Evolutionary conservation across 1,140 invertebrate genomes (phyloP).

Genomic region (Danaus melanippus): DNA sequence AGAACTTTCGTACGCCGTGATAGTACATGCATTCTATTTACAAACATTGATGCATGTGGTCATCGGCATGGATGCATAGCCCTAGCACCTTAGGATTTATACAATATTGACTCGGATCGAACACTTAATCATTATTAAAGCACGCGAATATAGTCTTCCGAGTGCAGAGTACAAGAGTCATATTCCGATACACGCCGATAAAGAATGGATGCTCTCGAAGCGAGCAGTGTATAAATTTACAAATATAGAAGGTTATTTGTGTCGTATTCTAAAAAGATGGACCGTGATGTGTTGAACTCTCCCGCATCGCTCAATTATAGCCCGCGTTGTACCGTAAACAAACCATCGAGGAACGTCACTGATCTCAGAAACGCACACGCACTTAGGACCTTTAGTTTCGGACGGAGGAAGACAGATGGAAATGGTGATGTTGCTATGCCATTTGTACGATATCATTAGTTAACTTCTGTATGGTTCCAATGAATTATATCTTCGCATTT

Average conservation of each 20-base stretch:
- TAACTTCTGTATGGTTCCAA: constrained; percentile 8
- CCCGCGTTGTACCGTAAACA: constrained; percentile 57
- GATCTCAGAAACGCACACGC: constrained; percentile 5
- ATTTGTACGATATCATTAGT: constrained; percentile 40
- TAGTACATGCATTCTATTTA: constrained; percentile 63
- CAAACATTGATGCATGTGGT: constrained; percentile 71
- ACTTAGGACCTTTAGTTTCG: constrained; percentile 33
- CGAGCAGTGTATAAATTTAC: constrained; percentile 64
- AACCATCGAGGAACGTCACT: constrained; percentile 29
- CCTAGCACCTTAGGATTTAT: constrained; percentile 58
- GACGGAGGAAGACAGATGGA: constrained; percentile 13
- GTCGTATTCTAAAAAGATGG: constrained; percentile 72
- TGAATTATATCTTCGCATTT: constrained; percentile 5
- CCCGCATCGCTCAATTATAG: constrained; percentile 71
- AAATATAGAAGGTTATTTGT: constrained; percentile 72
- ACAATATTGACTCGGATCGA: constrained; percentile 46
- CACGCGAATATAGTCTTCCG: constrained; percentile 31
- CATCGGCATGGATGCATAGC: constrained; percentile 66
- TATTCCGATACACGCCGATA: constrained; percentile 18
- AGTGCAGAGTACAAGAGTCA: constrained; percentile 26
- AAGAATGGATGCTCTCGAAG: constrained; percentile 43
- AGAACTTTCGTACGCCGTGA: constrained; percentile 35
- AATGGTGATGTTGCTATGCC: constrained; percentile 28
- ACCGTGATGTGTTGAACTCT: constrained; percentile 69
- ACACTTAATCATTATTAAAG: constrained; percentile 29